A percentile compares a stretch with the other conserved stretches of the same genome.
Evolutionary conservation across 2,797 vertebrate genomes (phyloP).

Genomic region (Carcharodon carcharias): DNA sequence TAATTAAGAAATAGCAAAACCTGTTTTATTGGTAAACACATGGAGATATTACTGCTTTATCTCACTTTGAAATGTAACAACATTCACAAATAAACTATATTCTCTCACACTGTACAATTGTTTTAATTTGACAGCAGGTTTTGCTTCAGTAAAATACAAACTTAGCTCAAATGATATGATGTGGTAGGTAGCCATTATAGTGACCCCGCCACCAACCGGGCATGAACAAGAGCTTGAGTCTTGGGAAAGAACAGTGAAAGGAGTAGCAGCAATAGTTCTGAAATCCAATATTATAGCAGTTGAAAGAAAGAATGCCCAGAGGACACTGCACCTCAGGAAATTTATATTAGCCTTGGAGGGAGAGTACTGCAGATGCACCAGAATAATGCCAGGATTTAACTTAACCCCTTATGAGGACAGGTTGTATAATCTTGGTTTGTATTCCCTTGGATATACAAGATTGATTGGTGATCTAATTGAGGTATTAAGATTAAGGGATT

Average conservation of each 20-base stretch:
- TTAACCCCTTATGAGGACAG: not conserved
- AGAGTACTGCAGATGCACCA: not conserved
- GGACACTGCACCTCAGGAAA: not conserved
- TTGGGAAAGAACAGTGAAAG: not conserved
- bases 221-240: not conserved
- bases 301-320: not conserved
- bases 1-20: not conserved
- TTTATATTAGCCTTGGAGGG: not conserved
- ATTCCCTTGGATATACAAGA: not conserved
- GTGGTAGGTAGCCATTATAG: not conserved
- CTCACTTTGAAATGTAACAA: conserved; percentile 30
- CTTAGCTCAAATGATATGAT: not conserved
- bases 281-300: not conserved
- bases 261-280: not conserved
- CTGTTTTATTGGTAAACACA: not conserved
- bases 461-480: not conserved
- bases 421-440: not conserved
- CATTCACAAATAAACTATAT: conserved; percentile 12
- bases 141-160: too few relatives aligned
- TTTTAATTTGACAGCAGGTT: not conserved
- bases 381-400: not conserved
- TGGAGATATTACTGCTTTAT: not conserved
- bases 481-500: not conserved
- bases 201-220: not conserved
- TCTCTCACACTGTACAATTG: not conserved